Conservation (phyloP, 2,888 invertebrate genomes). For the Lasioglossum villosulum region DNA sequence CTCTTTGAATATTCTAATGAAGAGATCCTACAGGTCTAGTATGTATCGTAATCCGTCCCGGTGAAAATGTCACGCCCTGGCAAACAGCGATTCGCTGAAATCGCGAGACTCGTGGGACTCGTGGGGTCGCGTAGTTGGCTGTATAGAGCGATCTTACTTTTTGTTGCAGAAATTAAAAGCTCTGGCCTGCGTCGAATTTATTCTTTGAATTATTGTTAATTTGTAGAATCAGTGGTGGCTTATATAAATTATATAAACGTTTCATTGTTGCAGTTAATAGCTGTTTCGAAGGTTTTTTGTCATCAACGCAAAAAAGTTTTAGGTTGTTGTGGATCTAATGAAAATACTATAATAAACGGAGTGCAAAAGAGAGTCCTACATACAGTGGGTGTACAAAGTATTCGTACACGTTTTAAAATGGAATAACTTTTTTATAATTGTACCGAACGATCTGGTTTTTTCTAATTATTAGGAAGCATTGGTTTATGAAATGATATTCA, state of each 20-base stretch:
- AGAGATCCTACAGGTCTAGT: neutral
- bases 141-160: neutral
- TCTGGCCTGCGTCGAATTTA: neutral
- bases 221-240: neutral
- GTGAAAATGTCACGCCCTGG: neutral
- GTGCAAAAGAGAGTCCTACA: too few relatives aligned
- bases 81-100: neutral
- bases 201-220: neutral
- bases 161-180: neutral
- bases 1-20: slow-evolving; percentile 5
- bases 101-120: neutral
- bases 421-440: too few relatives aligned
- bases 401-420: too few relatives aligned
- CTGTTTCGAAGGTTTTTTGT: too few relatives aligned
- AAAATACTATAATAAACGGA: neutral
- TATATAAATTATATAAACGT: too few relatives aligned
- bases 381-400: too few relatives aligned
- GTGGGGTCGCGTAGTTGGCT: neutral
- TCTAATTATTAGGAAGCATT: too few relatives aligned
- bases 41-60: neutral
- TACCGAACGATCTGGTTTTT: too few relatives aligned
- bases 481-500: too few relatives aligned
- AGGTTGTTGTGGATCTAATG: neutral
- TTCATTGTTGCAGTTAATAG: too few relatives aligned
- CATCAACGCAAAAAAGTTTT: too few relatives aligned